A percentile compares a stretch with the other conserved stretches of the same genome.
Evolutionary conservation across 2,797 vertebrate species (phyloP).

Genomic region (Phataginus tetradactyla): DNA sequence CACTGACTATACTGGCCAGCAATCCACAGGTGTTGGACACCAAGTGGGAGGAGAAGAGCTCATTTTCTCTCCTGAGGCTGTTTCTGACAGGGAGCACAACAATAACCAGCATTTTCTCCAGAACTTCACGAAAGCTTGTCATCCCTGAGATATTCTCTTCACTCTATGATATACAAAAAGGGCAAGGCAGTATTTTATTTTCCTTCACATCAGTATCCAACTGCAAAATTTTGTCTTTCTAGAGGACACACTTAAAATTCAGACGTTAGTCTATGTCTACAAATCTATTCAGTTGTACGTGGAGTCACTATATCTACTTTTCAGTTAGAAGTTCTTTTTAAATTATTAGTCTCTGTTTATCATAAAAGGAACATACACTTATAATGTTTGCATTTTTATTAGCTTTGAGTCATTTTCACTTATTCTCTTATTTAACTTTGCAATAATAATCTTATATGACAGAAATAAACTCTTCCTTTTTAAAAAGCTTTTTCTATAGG

Average conservation of each 20-base stretch:
- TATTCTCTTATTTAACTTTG: conserved; percentile 21
- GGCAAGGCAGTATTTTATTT: neutral
- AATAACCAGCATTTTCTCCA: conserved; percentile 99
- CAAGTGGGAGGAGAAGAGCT: conserved; percentile 97
- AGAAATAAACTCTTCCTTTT: conserved; percentile 7
- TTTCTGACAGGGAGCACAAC: conserved; percentile 98
- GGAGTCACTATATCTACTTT: neutral
- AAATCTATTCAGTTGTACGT: neutral
- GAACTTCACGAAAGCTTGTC: conserved; percentile 98
- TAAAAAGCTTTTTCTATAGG: neutral
- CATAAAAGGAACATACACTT: neutral
- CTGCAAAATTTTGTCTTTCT: neutral
- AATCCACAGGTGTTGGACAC: conserved; percentile 98
- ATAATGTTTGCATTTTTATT: neutral
- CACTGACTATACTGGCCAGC: conserved; percentile 97
- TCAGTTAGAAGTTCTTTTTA: neutral
- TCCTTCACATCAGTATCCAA: neutral
- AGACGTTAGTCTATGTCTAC: neutral
- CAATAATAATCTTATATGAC: neutral
- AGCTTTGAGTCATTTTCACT: conserved; percentile 16
- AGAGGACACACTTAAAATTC: neutral
- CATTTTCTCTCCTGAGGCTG: conserved; percentile 95
- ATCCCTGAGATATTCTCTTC: conserved; percentile 99
- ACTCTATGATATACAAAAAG: conserved; percentile 86
- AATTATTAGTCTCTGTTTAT: neutral